Evolutionary conservation across 2,888 invertebrate genomes (phyloP), one percentile per base, ranked within the genome.

Genomic region (Drosophila basisetae): DNA sequence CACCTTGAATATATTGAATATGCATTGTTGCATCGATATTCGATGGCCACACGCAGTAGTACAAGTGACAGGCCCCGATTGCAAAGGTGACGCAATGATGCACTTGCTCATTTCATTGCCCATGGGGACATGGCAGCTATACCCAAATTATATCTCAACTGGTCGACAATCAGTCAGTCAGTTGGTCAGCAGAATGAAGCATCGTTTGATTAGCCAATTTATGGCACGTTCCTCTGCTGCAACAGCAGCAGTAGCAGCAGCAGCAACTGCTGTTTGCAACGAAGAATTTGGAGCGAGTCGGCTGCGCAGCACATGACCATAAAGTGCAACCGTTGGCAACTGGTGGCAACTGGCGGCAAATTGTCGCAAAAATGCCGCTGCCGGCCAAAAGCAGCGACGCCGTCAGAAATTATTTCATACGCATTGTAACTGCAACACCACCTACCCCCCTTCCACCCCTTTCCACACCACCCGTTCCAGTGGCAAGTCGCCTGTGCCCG

Each of bases 141-240:
- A 81, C 59, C 76, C 86, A 85, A 89, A 85, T 85, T 76, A 73
- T 73, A 75, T 73, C 62, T 73, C 73, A 80, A 68, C 75, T 68
- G 73, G 66, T 1, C 73, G 56, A 56, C 68, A 76, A 79, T 71
- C 80, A 82, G 75, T 82, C 75, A 78, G 74, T 69, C 79, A 80
- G 73, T 80, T 69, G 62, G 28, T 50, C 28, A 50, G 54, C 25
- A 81, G 68, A 71, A 78, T 66, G 82, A 65, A 55, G 73, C 82
- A 68, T 61, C 62, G 71, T 91, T 92, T 92, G 91, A 92, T 92
- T 92, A 91, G 89, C 87, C 92, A 92, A 92, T 92, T 92, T 92
- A 92, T 92, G 92, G 92, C 92, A 92, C 92, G 92, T 89, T 92
- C 91, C 92, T 84, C 83, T 60, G 50, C 50, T 50, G 47, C 28